Conservation (phyloP, 2,113 vertebrate species). For the Prionailurus bengalensis region DNA sequence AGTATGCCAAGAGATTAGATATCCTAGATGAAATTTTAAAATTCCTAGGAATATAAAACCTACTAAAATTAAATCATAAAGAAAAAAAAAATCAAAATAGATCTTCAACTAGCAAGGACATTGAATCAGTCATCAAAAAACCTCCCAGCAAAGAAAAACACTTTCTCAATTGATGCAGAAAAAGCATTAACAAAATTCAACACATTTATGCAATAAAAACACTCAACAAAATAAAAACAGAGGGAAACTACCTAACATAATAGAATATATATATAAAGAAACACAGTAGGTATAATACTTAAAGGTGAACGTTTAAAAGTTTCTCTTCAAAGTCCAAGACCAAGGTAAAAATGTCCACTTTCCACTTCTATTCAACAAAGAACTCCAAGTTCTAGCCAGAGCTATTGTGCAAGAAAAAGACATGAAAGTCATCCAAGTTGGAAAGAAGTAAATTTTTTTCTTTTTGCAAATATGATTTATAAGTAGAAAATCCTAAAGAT, state of each 20-base stretch:
- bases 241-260: background rate
- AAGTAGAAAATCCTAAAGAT: background rate
- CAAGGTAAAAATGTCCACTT: no score
- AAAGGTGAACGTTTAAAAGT: no score
- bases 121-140: background rate
- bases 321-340: no score
- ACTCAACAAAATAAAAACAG: background rate
- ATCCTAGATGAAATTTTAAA: background rate
- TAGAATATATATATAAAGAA: background rate
- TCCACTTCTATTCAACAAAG: no score
- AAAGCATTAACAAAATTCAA: background rate
- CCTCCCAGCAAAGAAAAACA: background rate
- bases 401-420: no score
- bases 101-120: background rate
- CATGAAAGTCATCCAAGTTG: no score
- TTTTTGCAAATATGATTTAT: no score
- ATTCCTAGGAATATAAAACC: background rate
- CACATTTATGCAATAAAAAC: background rate
- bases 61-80: background rate
- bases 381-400: no score
- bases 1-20: background rate
- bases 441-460: no score
- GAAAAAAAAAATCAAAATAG: background rate
- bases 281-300: no score
- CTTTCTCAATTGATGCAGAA: background rate